Base-by-base conservation (phyloP, 2,113 vertebrate genomes). In the Grammomys dolichurus region DNA sequence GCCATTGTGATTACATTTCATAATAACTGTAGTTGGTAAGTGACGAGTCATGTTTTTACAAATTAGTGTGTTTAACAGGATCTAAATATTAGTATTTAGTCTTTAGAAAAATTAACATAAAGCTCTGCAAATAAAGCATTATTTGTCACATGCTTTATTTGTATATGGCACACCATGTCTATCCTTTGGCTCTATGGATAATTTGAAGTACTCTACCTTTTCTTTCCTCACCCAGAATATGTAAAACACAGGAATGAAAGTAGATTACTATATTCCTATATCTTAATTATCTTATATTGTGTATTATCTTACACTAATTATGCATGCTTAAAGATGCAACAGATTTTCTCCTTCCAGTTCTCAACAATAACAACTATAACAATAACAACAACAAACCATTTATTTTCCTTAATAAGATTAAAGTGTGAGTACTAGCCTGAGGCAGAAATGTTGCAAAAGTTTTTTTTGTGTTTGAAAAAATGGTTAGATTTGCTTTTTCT, bases 321-420 rank as follows among this genome's bases (percentile, higher is more conserved):
- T 65, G 88, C 46, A 85, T 10, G 19, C 33, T 60, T 91, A 84
- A 87, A 73, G 54, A 94, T 77, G 87, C 46, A 69, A 78, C 91
- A 69, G 10, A 80, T 72, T 94, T 86, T 88, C n/a, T 91, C 78
- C 60, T 92, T 92, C 43, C 22, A 89, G 43, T n/a, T 95, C 54
- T 82, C 89, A 90, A 87, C 60, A 77, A 75, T 77, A 93, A 46
- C 40, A 95, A 77, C 7, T 78, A 65, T 60, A 58, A 88, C 33
- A 88, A 56, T 4, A 40, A 92, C 51, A 80, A 72, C n/a, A 93
- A 78, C 80, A 93, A 26, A 4, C n/a, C 54, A 87, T 87, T 91
- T 95, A 40, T 92, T 97, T 96, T 94, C 43, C 56, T 65, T 94
- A 89, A 80, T 90, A 84, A 94, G 85, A 93, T 84, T 77, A 48